phyloP scores from a whole-genome alignment of 2,797 vertebrate genomes.

The Sebastiscus tertius region DNA sequence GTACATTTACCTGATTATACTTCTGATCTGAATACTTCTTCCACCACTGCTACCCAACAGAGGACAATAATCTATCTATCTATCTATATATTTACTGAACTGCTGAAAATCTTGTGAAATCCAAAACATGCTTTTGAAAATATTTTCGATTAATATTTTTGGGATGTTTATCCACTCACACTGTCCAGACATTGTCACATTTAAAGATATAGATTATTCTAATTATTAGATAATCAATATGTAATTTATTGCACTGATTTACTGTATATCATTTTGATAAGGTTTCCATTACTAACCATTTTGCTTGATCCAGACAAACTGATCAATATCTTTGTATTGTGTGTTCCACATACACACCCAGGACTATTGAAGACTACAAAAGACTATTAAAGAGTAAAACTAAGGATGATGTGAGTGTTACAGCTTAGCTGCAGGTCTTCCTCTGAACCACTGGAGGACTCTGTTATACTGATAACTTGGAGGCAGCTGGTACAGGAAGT shows the following conservation, averaged over 20 bases:
- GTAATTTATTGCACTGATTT: not conserved
- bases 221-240: not conserved
- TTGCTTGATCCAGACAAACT: not conserved
- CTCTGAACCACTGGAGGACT: not conserved
- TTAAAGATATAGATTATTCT: not conserved
- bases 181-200: not conserved
- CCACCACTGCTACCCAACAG: too few species aligned
- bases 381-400: not conserved
- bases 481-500: not conserved
- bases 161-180: not conserved
- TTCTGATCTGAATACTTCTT: too few species aligned
- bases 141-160: accelerated
- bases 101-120: too few species aligned
- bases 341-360: not conserved
- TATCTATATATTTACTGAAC: not conserved
- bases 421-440: not conserved
- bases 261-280: not conserved
- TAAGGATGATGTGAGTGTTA: not conserved
- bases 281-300: not conserved
- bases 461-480: not conserved
- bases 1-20: too few species aligned
- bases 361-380: not conserved
- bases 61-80: too few species aligned
- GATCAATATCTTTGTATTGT: not conserved
- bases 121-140: not conserved